These are phyloP conservation scores for Papilio demoleus DNA, from an alignment of 2,888 invertebrate genomes.

Conservation along the genomic window DNA sequence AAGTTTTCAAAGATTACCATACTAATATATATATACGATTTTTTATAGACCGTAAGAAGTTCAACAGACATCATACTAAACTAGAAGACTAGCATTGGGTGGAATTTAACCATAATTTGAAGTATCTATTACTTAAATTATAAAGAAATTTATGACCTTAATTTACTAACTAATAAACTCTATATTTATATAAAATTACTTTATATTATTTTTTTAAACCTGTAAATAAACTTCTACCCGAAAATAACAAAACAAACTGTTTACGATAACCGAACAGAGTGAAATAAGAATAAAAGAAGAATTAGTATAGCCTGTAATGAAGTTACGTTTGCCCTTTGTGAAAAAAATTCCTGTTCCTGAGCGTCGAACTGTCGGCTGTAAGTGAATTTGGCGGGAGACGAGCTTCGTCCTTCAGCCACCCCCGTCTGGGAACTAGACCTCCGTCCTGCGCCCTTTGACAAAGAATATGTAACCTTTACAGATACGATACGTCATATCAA, in stretches of 20 bases:
- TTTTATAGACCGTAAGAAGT: too few species aligned
- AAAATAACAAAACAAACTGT: not conserved
- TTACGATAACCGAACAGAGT: not conserved
- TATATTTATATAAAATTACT: too few species aligned
- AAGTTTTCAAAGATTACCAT: not conserved
- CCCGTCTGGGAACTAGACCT: slow-evolving; percentile 42
- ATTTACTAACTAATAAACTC: too few species aligned
- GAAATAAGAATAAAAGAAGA: not conserved
- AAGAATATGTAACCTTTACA: slow-evolving; percentile 49
- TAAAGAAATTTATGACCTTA: too few species aligned
- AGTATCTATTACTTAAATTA: too few species aligned
- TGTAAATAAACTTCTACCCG: not conserved
- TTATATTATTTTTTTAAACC: too few species aligned
- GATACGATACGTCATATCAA: not conserved
- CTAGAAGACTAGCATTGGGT: too few species aligned
- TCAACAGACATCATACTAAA: too few species aligned
- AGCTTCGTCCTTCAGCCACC: slow-evolving; percentile 49
- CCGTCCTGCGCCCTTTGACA: slow-evolving; percentile 61
- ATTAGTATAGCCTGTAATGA: slow-evolving; percentile 16
- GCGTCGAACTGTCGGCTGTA: slow-evolving; percentile 31
- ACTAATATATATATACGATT: too few species aligned
- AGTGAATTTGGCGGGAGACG: slow-evolving; percentile 52
- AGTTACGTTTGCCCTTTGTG: slow-evolving; percentile 15
- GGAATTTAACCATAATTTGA: too few species aligned
- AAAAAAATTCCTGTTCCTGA: slow-evolving; percentile 30